Conservation (phyloP, 2,797 vertebrate genomes). For the Pelodytes ibericus region DNA sequence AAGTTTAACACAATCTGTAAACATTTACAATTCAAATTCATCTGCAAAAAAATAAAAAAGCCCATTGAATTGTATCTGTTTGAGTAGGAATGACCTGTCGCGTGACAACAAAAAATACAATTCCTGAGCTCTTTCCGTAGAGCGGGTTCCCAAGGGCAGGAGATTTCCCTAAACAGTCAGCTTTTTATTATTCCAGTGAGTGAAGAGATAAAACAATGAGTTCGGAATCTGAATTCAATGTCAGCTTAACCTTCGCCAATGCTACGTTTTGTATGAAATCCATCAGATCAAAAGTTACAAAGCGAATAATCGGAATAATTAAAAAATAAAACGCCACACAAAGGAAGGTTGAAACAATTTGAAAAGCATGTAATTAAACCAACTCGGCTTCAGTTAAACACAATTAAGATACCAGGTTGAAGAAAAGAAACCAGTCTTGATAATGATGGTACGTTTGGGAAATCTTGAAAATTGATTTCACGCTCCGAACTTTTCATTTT, state of each 20-base stretch:
- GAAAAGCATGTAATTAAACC: slow-evolving; percentile 37
- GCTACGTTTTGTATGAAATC: slow-evolving; percentile 13
- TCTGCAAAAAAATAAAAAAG: too few species aligned
- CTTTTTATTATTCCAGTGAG: background rate
- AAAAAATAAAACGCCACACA: slow-evolving; percentile 24
- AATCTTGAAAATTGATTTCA: too few species aligned
- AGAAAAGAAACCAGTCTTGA: slow-evolving; percentile 1
- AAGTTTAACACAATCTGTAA: too few species aligned
- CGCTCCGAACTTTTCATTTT: too few species aligned
- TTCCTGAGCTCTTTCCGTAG: too few species aligned
- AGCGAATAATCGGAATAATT: slow-evolving; percentile 22
- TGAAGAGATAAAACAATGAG: background rate
- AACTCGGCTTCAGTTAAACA: slow-evolving; percentile 16
- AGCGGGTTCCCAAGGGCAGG: background rate
- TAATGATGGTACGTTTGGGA: background rate
- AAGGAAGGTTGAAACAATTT: slow-evolving; percentile 31
- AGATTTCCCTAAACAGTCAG: background rate
- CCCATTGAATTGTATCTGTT: too few species aligned
- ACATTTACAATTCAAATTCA: too few species aligned
- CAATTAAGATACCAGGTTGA: slow-evolving; percentile 24
- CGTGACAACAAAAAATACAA: too few species aligned
- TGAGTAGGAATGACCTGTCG: too few species aligned
- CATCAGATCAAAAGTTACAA: slow-evolving; percentile 18
- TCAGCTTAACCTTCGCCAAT: background rate
- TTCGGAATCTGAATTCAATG: background rate